Base-by-base conservation (phyloP, 1,140 invertebrate genomes). In the Drosophila bifasciata region DNA sequence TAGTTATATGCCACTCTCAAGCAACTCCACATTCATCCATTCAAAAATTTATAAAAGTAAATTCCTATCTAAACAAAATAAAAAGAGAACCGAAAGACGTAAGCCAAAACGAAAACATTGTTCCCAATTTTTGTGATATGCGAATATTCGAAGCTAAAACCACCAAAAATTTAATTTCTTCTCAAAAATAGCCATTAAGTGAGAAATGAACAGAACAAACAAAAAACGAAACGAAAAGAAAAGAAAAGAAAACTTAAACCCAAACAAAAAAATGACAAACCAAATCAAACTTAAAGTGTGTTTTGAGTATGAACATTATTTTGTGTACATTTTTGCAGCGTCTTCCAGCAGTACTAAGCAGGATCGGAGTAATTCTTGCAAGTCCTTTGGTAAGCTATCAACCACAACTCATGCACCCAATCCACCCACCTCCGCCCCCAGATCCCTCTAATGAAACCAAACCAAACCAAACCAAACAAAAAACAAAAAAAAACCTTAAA, bases 361-460 rank as follows among this genome's bases (percentile, higher is more conserved):
- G 96, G 95, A 96, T 97, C 95, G 96, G 96, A 94, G 96, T 96
- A 93, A 96, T 96, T 94, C 95, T 97, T 95, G 96, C 96, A 94
- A 96, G 96, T 94, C 96, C 96, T 93, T 94, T 96, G 96, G 96
- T 97, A 97, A 97, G 96, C 95, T 94, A 93, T 93, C 92, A 92
- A 90, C 77, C 73, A 86, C 72, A 80, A 86, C 79, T 81, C 79
- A 81, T 83, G 76, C 84, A 89, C 77, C 68, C 48, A 57, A 63
- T 59, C 45, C 41, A 45, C 19, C 51, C 41, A 50, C 16, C 28
- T 44, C 19, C 53, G 9, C 52, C 48, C 25, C 53, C 49, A 9
- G 28, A 11, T 32, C 63, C 40, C 60, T 23, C 55, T 32, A 44
- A 62, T 36, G 48, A 40, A 66, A 57, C 16, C 36, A 44, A 56